A percentile compares a stretch with the other conserved stretches of the same genome.
Evolutionary conservation across 2,113 vertebrate species (phyloP).

Genomic region (Nerophis ophidion): DNA sequence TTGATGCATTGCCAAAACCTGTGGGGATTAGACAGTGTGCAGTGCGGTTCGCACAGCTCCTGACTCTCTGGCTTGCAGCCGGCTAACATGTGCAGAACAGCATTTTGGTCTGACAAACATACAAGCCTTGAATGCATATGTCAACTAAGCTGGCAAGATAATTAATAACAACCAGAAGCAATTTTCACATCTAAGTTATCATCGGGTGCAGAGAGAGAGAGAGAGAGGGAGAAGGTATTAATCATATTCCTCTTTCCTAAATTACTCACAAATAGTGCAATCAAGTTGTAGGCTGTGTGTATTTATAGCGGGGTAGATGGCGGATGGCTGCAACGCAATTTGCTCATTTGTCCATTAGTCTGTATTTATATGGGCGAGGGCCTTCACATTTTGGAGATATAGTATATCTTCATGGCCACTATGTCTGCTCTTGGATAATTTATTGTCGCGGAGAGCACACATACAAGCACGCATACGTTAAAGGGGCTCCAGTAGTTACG

Average conservation of each 20-base stretch:
- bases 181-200: slow-evolving; percentile 70
- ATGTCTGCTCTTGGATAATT: slow-evolving; percentile 15
- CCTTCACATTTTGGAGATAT: slow-evolving; percentile 18
- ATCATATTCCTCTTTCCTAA: slow-evolving; percentile 66
- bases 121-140: slow-evolving; percentile 59
- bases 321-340: slow-evolving; percentile 23
- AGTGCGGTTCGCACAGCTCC: slow-evolving; percentile 47
- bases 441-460: slow-evolving; percentile 1
- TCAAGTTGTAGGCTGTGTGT: slow-evolving; percentile 40
- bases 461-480: slow-evolving; percentile 3
- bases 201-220: slow-evolving; percentile 50
- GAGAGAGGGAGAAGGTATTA: slow-evolving; percentile 61
- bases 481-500: slow-evolving; percentile 2
- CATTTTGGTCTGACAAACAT: slow-evolving; percentile 67
- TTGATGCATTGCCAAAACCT: slow-evolving; percentile 67
- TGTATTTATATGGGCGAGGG: slow-evolving; percentile 36
- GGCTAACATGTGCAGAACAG: slow-evolving; percentile 67
- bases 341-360: slow-evolving; percentile 38
- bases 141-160: slow-evolving; percentile 70
- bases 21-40: slow-evolving; percentile 63
- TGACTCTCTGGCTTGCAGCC: slow-evolving; percentile 52
- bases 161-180: slow-evolving; percentile 72
- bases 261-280: slow-evolving; percentile 58
- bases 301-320: slow-evolving; percentile 41
- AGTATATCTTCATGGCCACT: slow-evolving; percentile 28